These are phyloP conservation scores for Carassius carassius DNA, from an alignment of 2,113 vertebrate genomes.

Conservation along the genomic window DNA sequence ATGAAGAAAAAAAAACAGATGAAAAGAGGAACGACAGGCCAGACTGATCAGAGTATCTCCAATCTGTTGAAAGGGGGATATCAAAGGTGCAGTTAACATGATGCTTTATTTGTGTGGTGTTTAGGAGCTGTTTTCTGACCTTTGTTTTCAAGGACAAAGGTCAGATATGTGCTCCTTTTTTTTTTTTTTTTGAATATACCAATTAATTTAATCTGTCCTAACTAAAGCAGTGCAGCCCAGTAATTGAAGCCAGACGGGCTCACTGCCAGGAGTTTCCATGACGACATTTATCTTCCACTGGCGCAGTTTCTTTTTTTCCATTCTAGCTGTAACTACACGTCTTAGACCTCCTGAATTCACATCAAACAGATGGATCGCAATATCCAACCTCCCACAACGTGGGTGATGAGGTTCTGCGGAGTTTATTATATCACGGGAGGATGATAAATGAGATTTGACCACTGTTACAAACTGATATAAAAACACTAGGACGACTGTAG, in stretches of 20 bases:
- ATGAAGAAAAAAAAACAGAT: background rate
- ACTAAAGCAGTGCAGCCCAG: background rate
- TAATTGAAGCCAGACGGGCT: conserved; percentile 1
- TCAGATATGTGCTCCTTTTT: background rate
- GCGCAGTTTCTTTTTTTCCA: conserved; percentile 22
- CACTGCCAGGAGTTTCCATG: conserved; percentile 38
- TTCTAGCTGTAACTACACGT: background rate
- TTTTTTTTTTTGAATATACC: background rate
- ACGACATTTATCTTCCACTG: conserved; percentile 23
- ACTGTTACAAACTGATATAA: background rate
- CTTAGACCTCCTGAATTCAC: background rate
- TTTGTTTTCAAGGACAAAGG: background rate
- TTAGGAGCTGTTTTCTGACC: no score
- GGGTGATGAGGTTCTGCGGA: background rate
- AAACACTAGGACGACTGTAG: background rate
- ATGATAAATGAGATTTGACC: background rate
- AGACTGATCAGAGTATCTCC: conserved; percentile 17
- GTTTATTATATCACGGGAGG: conserved; percentile 7
- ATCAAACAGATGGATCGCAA: background rate
- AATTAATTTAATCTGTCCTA: background rate
- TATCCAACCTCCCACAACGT: background rate
- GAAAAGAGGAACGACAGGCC: background rate
- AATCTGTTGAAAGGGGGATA: conserved; percentile 6
- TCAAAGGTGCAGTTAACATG: conserved; percentile 24
- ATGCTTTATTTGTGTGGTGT: background rate